Percentiles rank a stretch among this genome's conserved stretches.
These are phyloP conservation scores for Pogonocherus hispidulus DNA, from an alignment of 2,888 invertebrate genomes.

Conservation along the genomic window DNA sequence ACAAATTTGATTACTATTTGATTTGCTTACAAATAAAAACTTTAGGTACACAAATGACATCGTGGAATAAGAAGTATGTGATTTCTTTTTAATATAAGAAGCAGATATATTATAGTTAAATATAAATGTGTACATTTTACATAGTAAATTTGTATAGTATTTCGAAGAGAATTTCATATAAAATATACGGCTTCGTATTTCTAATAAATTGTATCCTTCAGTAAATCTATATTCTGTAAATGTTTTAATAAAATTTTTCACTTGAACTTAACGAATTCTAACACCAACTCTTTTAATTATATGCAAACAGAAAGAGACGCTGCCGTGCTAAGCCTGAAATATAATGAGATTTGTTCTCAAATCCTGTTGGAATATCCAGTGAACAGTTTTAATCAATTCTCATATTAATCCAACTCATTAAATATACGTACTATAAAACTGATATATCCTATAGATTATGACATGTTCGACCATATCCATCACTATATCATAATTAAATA, in stretches of 20 bases:
- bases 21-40: too few species aligned
- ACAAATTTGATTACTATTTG: too few species aligned
- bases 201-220: not conserved
- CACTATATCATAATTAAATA: conserved; percentile 3
- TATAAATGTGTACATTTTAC: too few species aligned
- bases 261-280: conserved; percentile 12
- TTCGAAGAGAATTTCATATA: too few species aligned
- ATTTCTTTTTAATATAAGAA: too few species aligned
- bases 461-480: not conserved
- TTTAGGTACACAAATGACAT: too few species aligned
- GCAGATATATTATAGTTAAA: too few species aligned
- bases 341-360: conserved; percentile 35
- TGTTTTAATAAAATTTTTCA: not conserved
- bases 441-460: conserved; percentile 11
- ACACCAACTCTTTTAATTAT: conserved; percentile 30
- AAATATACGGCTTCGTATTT: too few species aligned
- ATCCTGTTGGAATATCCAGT: conserved; percentile 5
- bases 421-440: conserved; percentile 11
- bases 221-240: conserved; percentile 12
- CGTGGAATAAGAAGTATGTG: too few species aligned
- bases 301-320: conserved; percentile 30
- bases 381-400: conserved; percentile 27
- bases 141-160: too few species aligned
- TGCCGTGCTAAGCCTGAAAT: conserved; percentile 30
- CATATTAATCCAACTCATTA: conserved; percentile 21